Percentiles rank a stretch among this genome's conserved stretches.
These are phyloP conservation scores for Cebus imitator DNA, from an alignment of 2,113 vertebrate genomes.

Conservation along the genomic window DNA sequence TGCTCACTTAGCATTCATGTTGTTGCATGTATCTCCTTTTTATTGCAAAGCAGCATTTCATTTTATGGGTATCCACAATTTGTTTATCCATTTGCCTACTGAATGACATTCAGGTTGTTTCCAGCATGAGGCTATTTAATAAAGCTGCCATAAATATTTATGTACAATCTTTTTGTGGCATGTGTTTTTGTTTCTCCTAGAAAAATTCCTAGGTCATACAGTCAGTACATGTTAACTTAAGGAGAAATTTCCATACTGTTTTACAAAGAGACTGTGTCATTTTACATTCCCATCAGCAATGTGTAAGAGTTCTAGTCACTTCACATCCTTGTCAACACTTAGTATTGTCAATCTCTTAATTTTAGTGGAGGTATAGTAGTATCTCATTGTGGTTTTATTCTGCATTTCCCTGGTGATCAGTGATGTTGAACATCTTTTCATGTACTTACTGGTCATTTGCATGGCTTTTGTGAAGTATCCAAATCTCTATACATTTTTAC, in stretches of 20 bases:
- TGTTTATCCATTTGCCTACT: background rate
- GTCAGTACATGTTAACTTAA: background rate
- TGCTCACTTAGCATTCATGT: background rate
- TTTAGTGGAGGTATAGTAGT: background rate
- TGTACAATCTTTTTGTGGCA: background rate
- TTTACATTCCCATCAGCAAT: background rate
- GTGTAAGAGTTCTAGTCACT: background rate
- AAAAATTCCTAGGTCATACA: background rate
- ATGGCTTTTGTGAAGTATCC: background rate
- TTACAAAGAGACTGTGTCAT: background rate
- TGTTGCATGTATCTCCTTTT: background rate
- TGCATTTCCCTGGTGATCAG: background rate
- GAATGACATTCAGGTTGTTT: background rate
- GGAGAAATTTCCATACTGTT: background rate
- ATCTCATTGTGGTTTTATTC: background rate
- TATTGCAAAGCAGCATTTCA: background rate
- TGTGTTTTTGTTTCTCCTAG: background rate
- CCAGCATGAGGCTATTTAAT: background rate
- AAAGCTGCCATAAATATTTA: background rate
- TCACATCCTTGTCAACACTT: background rate
- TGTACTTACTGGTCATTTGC: background rate
- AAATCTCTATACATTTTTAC: background rate
- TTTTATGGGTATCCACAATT: background rate
- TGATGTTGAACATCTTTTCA: background rate
- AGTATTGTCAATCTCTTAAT: background rate